Base-by-base conservation (phyloP, 2,113 vertebrate genomes). In the Cephalopterus ornatus region DNA sequence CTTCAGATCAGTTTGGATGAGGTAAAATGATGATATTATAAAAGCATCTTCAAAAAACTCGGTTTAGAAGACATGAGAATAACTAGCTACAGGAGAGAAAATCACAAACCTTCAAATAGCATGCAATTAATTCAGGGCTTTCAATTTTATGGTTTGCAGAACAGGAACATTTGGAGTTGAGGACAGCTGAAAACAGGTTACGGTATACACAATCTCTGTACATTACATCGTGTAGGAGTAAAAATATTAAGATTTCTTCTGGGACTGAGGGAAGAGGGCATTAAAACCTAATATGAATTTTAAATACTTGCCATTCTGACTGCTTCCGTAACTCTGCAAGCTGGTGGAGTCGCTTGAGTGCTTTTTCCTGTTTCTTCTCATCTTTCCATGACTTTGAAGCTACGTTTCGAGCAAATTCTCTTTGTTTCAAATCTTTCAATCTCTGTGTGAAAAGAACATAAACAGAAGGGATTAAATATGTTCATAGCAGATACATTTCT, bases 321-420 rank as follows among this genome's bases (percentile, higher is more conserved):
- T 99, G 99, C 94, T 99, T 99, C 87, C 99, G 98, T 93, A 99
- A 94, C 89, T 99, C 99, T 85, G 99, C 99, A 23, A 99, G 98
- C 96, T 99, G 98, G 92, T 99, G 99, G 61, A 99, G 98, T 23
- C 99, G 98, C 91, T 98, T 99, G 93, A 99, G 98, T 85, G 99
- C 99, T 97, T 99, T 99, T 97, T 99, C 99, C 97, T 99, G 99
- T 95, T 99, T 99, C 97, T 98, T 99, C 88, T 99, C 99, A 98
- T 99, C 99, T 98, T 99, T 99, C 99, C 99, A 99, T 49, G 99
- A 99, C 97, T 99, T 99, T 46, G 99, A 99, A 95, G 99, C 98
- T 95, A 99, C 99, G 35, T 99, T 99, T 82, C 99, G 98, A 97
- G 99, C 99, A 98, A 99, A 99, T 98, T 99, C 99, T 88, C 99